These are phyloP conservation scores for Alviniconcha strummeri DNA, from an alignment of 2,888 invertebrate species.

Conservation along the genomic window DNA sequence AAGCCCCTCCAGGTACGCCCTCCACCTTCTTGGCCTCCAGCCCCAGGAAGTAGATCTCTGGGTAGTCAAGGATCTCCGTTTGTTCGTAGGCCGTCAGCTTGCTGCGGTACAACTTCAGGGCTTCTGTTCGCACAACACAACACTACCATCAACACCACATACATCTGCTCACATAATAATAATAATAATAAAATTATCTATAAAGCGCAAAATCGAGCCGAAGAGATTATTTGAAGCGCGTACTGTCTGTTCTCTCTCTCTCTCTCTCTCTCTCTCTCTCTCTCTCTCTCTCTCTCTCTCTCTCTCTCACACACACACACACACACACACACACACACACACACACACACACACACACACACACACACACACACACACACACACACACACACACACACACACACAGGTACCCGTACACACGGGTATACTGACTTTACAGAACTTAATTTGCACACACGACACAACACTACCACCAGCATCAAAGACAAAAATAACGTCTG, in stretches of 20 bases:
- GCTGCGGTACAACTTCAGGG: conserved; percentile 86
- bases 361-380: not conserved
- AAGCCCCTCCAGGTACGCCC: conserved; percentile 64
- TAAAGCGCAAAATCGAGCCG: no score
- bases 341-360: not conserved
- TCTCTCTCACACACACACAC: not conserved
- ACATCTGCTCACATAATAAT: no score
- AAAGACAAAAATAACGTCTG: no score
- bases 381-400: not conserved
- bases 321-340: conserved; percentile 3
- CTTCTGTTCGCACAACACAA: conserved; percentile 49
- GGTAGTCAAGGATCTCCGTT: conserved; percentile 89
- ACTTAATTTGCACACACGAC: no score
- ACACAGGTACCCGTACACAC: not conserved
- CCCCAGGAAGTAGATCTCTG: conserved; percentile 92
- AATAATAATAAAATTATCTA: no score
- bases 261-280: no score
- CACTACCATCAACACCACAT: no score
- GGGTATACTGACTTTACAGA: not conserved
- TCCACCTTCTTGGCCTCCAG: conserved; percentile 72
- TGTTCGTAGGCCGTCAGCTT: conserved; percentile 92
- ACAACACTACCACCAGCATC: no score
- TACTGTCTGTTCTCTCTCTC: no score
- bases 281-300: not conserved
- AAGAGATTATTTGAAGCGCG: no score